Percentiles rank a stretch among this genome's conserved stretches.
Evolutionary conservation across 2,888 invertebrate species (phyloP).

Genomic region (Dugesia japonica): DNA sequence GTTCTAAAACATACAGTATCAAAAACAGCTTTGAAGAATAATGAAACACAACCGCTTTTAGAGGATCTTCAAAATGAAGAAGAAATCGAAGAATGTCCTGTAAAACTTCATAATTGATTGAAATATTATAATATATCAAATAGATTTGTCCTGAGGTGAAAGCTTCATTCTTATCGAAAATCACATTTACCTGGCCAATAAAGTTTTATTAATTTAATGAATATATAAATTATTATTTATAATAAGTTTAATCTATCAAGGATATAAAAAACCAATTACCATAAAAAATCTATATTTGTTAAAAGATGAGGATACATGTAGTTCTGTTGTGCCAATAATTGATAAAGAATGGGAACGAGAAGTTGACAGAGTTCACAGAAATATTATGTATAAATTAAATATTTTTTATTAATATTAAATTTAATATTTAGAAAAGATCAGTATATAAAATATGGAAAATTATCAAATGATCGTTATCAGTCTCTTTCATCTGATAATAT

Average conservation of each 20-base stretch:
- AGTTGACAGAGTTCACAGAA: constrained; percentile 17
- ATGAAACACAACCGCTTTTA: constrained; percentile 6
- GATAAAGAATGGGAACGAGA: constrained; percentile 65
- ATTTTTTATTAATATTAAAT: neutral
- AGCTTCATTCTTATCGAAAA: constrained; percentile 1
- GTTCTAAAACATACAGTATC: neutral
- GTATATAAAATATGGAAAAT: neutral
- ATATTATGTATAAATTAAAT: neutral
- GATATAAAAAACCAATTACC: constrained; percentile 67
- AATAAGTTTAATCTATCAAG: constrained; percentile 44
- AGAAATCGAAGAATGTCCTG: neutral
- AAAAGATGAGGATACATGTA: constrained; percentile 65
- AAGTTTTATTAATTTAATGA: neutral
- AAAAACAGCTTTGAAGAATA: neutral
- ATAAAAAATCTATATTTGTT: constrained; percentile 73
- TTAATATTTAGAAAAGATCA: neutral
- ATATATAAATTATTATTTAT: neutral
- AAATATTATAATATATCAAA: neutral
- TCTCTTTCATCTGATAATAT: neutral
- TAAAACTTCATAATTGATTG: neutral
- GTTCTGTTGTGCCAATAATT: constrained; percentile 64
- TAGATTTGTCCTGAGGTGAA: neutral
- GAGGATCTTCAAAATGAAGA: neutral
- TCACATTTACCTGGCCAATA: neutral
- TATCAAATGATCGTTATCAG: neutral